phyloP scores from a whole-genome alignment of 2,113 vertebrate genomes.

The Sinosuthora webbiana region DNA sequence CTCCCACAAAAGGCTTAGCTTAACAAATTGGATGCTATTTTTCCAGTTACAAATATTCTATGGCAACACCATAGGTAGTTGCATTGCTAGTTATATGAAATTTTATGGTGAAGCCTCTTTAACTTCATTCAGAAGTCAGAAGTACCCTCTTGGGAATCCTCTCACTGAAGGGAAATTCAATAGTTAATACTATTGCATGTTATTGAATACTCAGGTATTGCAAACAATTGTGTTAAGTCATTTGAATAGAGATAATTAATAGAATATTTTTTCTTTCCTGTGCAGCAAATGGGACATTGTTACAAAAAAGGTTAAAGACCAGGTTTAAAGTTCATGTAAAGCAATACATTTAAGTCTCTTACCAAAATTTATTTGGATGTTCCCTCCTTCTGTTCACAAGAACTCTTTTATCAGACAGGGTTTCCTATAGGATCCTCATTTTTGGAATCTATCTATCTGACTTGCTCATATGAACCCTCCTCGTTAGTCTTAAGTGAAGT shows the following conservation, averaged over 20 bases:
- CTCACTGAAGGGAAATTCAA: not conserved
- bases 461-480: not conserved
- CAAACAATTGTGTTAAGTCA: not conserved
- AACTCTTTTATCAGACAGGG: not conserved
- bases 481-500: not conserved
- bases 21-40: not conserved
- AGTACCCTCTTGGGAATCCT: not conserved
- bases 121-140: not conserved
- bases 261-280: not conserved
- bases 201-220: not conserved
- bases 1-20: not conserved
- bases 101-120: not conserved
- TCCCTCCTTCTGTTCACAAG: not conserved
- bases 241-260: not conserved
- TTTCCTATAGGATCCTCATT: not conserved
- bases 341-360: not conserved
- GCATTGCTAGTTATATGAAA: not conserved
- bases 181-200: not conserved
- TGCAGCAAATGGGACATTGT: not conserved
- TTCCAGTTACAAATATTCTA: not conserved
- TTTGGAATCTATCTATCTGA: not conserved
- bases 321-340: not conserved
- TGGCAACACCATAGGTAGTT: not conserved
- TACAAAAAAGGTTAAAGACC: not conserved
- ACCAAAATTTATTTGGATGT: not conserved